Percentiles rank a stretch among this genome's conserved stretches.
These are phyloP conservation scores for Sandelia bainsii DNA, from an alignment of 2,797 vertebrate species.

Conservation along the genomic window DNA sequence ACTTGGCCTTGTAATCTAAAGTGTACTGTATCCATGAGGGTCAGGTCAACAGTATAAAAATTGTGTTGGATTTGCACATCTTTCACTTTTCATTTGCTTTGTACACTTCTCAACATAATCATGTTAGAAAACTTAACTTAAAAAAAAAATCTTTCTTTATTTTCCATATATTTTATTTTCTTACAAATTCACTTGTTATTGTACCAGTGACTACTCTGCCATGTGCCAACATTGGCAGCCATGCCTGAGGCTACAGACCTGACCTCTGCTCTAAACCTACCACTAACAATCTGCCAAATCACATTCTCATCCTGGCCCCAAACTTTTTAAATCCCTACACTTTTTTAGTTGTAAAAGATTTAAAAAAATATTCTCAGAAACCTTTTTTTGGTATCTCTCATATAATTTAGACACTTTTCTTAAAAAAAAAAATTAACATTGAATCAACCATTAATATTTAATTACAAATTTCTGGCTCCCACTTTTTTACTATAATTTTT, in stretches of 20 bases:
- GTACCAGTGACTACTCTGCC: constrained; percentile 4
- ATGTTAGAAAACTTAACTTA: neutral
- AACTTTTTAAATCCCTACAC: constrained; percentile 35
- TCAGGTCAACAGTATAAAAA: neutral
- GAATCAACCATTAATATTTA: neutral
- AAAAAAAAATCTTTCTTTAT: neutral
- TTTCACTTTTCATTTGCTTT: no score
- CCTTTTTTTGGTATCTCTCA: no score
- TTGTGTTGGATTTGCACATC: no score
- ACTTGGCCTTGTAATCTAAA: constrained; percentile 22
- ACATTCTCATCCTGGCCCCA: constrained; percentile 23
- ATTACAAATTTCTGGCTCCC: neutral
- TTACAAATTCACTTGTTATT: constrained; percentile 1
- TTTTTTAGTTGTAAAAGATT: constrained; percentile 21
- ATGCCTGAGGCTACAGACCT: constrained; percentile 1
- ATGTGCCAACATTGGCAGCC: constrained; percentile 28
- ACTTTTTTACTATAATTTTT: neutral
- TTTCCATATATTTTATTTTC: constrained; percentile 12
- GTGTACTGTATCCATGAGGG: constrained; percentile 14
- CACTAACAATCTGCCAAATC: constrained; percentile 31
- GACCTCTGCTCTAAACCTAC: constrained; percentile 34
- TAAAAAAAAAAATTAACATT: neutral
- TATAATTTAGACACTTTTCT: no score
- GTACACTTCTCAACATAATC: constrained; percentile 14
- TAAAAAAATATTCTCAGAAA: neutral